phyloP scores from a whole-genome alignment of 1,140 invertebrate genomes.

The Drosophila quadrilineata region DNA sequence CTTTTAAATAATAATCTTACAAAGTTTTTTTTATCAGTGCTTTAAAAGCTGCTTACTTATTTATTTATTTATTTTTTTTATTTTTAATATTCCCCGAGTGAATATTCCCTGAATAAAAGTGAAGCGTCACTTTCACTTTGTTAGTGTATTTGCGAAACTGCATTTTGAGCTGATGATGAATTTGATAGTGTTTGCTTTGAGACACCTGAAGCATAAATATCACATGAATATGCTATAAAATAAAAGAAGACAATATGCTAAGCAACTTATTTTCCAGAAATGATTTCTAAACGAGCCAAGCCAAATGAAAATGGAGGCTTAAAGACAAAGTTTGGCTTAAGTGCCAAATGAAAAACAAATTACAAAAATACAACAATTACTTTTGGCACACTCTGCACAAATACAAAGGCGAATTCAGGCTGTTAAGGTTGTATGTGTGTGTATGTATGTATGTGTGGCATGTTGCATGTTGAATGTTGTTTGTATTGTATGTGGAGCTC shows the following conservation, averaged over 20 bases:
- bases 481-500: conserved; percentile 9
- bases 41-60: too few relatives aligned
- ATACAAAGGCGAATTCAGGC: conserved; percentile 7
- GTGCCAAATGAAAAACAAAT: conserved; percentile 4
- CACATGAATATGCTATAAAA: conserved; percentile 1
- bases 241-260: too few relatives aligned
- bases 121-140: not conserved
- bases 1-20: too few relatives aligned
- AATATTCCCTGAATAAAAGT: too few relatives aligned
- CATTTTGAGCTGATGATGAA: conserved; percentile 1
- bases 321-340: conserved; percentile 11
- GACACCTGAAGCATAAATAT: conserved; percentile 25
- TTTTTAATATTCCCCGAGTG: too few relatives aligned
- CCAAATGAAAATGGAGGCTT: conserved; percentile 28
- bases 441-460: not conserved
- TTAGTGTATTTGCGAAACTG: not conserved
- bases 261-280: not conserved
- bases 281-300: not conserved
- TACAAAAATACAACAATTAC: conserved; percentile 57
- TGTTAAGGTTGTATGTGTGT: conserved; percentile 5
- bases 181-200: conserved; percentile 11
- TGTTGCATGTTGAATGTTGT: too few relatives aligned
- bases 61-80: too few relatives aligned
- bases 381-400: conserved; percentile 6
- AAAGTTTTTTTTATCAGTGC: too few relatives aligned